phyloP scores from a whole-genome alignment of 1,140 invertebrate genomes.

The Camponotus pennsylvanicus region DNA sequence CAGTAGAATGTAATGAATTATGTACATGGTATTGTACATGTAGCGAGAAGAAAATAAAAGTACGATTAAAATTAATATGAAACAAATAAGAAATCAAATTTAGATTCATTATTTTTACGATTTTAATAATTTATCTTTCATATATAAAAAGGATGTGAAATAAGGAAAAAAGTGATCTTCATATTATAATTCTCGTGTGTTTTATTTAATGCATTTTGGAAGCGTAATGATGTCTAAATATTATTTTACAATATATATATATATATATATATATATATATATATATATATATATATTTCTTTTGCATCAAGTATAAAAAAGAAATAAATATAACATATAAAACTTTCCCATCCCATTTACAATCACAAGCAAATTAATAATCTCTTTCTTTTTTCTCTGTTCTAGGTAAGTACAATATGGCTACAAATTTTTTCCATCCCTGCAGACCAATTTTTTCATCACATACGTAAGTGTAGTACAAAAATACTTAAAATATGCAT shows the following conservation, averaged over 20 bases:
- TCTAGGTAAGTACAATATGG: slow-evolving; percentile 76
- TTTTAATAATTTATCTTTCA: slow-evolving; percentile 8
- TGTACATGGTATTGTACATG: not conserved
- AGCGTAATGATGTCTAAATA: slow-evolving; percentile 21
- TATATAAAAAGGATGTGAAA: not conserved
- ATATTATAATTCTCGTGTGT: not conserved
- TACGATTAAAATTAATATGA: not conserved
- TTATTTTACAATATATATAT: slow-evolving; percentile 14
- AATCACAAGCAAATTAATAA: slow-evolving; percentile 58
- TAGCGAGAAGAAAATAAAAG: not conserved
- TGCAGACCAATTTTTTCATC: not conserved
- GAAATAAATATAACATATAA: slow-evolving; percentile 16
- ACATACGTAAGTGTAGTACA: slow-evolving; percentile 59
- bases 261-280: not conserved
- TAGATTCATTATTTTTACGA: not conserved
- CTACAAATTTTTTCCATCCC: not conserved
- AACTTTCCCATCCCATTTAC: slow-evolving; percentile 43
- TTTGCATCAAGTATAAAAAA: not conserved
- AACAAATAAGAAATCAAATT: not conserved
- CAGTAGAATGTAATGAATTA: not conserved
- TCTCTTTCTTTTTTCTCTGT: slow-evolving; percentile 70
- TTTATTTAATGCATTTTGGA: not conserved
- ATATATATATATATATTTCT: slow-evolving; percentile 49
- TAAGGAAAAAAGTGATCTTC: not conserved
- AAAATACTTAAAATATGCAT: slow-evolving; percentile 43